These are phyloP conservation scores for Epistrophe grossulariae DNA, from an alignment of 2,888 invertebrate species.

Conservation along the genomic window DNA sequence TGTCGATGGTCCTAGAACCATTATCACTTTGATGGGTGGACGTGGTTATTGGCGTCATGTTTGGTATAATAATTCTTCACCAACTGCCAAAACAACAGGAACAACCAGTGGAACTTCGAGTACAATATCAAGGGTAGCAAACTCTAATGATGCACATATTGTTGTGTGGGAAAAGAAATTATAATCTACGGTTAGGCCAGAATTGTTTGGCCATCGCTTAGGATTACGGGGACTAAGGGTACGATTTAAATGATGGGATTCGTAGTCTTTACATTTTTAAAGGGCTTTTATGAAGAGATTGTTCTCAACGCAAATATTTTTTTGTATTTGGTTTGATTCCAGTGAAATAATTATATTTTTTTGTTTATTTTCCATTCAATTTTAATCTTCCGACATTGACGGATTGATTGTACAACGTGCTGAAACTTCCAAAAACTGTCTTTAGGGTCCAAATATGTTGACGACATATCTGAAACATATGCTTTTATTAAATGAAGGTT, in stretches of 20 bases:
- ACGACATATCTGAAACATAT: neutral
- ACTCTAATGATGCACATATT: conserved; percentile 94
- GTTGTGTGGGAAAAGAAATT: conserved; percentile 95
- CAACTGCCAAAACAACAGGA: conserved; percentile 72
- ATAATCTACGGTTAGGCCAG: conserved; percentile 84
- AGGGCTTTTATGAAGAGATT: conserved; percentile 8
- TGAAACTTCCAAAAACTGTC: neutral
- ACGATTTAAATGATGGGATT: conserved; percentile 62
- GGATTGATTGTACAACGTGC: neutral
- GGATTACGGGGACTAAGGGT: conserved; percentile 64
- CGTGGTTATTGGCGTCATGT: conserved; percentile 94
- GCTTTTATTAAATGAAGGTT: conserved; percentile 1
- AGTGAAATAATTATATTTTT: neutral
- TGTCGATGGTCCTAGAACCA: conserved; percentile 87
- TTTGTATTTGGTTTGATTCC: neutral
- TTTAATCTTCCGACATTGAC: neutral
- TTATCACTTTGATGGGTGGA: conserved; percentile 94
- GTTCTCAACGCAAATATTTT: neutral
- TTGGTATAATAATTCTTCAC: conserved; percentile 85
- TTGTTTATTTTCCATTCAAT: neutral
- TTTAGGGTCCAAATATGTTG: conserved; percentile 24
- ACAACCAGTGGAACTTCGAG: conserved; percentile 66
- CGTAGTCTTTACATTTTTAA: conserved; percentile 2
- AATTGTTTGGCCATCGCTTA: conserved; percentile 66
- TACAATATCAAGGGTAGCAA: conserved; percentile 85